Percentiles rank a stretch among this genome's conserved stretches.
These are phyloP conservation scores for Hirtodrosophila duncani DNA, from an alignment of 2,888 invertebrate genomes.

Conservation along the genomic window DNA sequence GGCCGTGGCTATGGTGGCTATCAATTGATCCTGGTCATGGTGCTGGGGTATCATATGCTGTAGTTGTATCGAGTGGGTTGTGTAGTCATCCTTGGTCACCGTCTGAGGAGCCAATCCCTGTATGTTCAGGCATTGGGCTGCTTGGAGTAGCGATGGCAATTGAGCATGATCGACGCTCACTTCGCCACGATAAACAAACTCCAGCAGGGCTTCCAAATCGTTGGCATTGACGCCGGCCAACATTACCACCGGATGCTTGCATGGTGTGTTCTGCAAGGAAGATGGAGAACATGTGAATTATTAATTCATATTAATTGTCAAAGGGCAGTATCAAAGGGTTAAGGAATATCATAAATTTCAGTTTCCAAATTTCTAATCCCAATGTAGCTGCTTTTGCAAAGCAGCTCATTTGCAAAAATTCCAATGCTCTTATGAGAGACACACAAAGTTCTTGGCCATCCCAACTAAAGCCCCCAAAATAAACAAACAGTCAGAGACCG, in stretches of 20 bases:
- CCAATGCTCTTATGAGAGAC: no score
- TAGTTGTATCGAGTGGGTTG: constrained; percentile 78
- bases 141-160: constrained; percentile 82
- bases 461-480: no score
- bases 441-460: no score
- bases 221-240: constrained; percentile 82
- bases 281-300: constrained; percentile 2
- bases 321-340: no score
- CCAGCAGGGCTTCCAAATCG: constrained; percentile 82
- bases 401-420: no score
- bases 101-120: constrained; percentile 81
- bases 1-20: constrained; percentile 77
- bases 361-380: no score
- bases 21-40: constrained; percentile 78
- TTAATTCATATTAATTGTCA: no score
- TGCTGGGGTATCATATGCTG: constrained; percentile 79
- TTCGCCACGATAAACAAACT: constrained; percentile 83
- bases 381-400: no score
- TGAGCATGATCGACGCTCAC: constrained; percentile 83
- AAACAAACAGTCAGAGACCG: no score
- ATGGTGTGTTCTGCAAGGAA: constrained; percentile 80
- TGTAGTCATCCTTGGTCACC: constrained; percentile 78
- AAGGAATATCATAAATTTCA: no score
- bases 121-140: constrained; percentile 82
- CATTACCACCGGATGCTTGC: constrained; percentile 84